phyloP scores from a whole-genome alignment of 2,888 invertebrate genomes.

The Oligia latruncula region DNA sequence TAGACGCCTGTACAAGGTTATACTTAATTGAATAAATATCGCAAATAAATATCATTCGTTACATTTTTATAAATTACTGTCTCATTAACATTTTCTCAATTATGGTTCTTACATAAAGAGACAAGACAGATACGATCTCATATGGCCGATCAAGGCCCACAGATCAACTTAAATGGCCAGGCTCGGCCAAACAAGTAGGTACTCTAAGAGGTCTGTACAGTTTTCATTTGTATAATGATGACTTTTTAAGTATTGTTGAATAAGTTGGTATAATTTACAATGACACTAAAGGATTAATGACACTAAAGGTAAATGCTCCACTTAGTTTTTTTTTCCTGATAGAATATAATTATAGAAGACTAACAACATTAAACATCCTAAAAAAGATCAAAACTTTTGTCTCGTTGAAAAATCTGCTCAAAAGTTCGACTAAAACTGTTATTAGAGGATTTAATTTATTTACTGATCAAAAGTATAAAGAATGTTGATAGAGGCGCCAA shows the following conservation, averaged over 20 bases:
- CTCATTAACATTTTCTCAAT: slow-evolving; percentile 28
- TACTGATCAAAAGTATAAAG: background rate
- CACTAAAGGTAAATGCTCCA: slow-evolving; percentile 1
- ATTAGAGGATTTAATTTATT: background rate
- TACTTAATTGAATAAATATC: background rate
- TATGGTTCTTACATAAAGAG: slow-evolving; percentile 40
- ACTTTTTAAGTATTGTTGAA: slow-evolving; percentile 7
- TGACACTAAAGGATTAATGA: background rate
- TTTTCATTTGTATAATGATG: slow-evolving; percentile 57
- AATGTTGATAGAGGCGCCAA: slow-evolving; percentile 31
- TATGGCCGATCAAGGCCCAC: slow-evolving; percentile 59
- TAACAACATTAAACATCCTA: background rate
- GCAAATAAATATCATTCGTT: background rate
- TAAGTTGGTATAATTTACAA: slow-evolving; percentile 16
- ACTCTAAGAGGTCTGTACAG: slow-evolving; percentile 40
- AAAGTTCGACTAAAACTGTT: background rate
- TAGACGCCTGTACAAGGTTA: no score
- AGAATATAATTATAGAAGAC: background rate
- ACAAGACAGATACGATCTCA: slow-evolving; percentile 23
- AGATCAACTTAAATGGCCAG: slow-evolving; percentile 52
- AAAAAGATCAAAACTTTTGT: background rate
- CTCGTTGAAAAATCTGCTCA: background rate
- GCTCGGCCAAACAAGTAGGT: slow-evolving; percentile 43
- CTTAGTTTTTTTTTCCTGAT: slow-evolving; percentile 10
- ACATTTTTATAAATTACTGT: slow-evolving; percentile 15